Evolutionary conservation across 2,888 invertebrate species (phyloP), one percentile per base, ranked within the genome.

Genomic region (Candidula unifasciata): DNA sequence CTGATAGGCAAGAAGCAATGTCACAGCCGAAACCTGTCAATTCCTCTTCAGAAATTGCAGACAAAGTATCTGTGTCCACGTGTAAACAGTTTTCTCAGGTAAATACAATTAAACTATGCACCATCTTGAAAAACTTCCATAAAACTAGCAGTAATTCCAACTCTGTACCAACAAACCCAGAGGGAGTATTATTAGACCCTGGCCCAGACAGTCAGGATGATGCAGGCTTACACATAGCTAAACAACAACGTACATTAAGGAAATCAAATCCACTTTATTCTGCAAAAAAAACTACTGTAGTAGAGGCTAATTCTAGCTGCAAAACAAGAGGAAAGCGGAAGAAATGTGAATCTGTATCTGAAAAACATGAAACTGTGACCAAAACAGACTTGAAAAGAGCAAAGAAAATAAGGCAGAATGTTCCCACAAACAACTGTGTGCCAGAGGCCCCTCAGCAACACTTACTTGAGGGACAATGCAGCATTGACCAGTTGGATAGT

Each of bases 91-190:
- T 79, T 13, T 71, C 83, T 30, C 52, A 54, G n/a, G n/a, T 83
- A 21, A 83, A 83, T 78, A 57, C 83, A 18, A 37, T 78, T 37
- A 83, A 83, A 52, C 44, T 83, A 33, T 83, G 83, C 71, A 83
- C 44, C n/a, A 52, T 83, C 37, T 60, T 83, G 27, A 83, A 83
- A 74, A 83, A 57, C 57, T 57, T 83, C 37, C 77, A 77, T n/a
- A 74, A 54, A 64, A 37, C 57, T 30, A n/a, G 71, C n/a, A 66
- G 52, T 54, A 52, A 13, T 52, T 52, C n/a, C 73, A 73, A 44
- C 33, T n/a, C 10, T 2, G 18, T 10, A 13, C 18, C 69, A 6
- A 73, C 44, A 73, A 73, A 52, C 27, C 16, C 44, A n/a, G 44
- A 13, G 44, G 27, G n/a, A 13, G 10, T 8, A 13, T 24, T 27